phyloP scores from a whole-genome alignment of 2,113 vertebrate species.

The Psilopsiagon aymara region DNA sequence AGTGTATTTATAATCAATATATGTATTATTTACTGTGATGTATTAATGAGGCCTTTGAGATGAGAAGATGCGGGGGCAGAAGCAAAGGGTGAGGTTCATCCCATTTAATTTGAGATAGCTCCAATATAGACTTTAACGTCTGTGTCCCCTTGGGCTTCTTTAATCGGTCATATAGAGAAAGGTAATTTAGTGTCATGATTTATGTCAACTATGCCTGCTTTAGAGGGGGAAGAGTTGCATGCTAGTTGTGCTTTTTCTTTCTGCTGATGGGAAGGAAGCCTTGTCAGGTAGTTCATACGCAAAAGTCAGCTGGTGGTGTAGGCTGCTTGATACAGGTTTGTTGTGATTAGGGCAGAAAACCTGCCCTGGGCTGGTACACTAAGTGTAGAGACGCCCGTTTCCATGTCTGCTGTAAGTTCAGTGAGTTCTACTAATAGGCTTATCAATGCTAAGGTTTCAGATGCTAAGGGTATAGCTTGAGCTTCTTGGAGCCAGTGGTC shows the following conservation, averaged over 20 bases:
- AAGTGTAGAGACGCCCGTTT: not conserved
- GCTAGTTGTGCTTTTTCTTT: not conserved
- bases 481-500: not conserved
- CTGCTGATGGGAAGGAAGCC: not conserved
- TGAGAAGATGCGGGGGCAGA: not conserved
- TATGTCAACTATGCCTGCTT: not conserved
- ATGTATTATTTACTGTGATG: conserved; percentile 4
- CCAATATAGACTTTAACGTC: not conserved
- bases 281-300: not conserved
- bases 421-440: not conserved
- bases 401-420: not conserved
- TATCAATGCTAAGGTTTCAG: not conserved
- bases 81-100: not conserved
- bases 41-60: conserved; percentile 49
- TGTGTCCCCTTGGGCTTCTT: not conserved
- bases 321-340: not conserved
- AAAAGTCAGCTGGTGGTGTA: not conserved
- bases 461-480: not conserved
- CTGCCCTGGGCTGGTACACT: not conserved
- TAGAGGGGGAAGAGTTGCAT: not conserved
- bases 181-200: not conserved
- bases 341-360: not conserved
- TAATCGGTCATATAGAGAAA: not conserved
- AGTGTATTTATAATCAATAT: conserved; percentile 42
- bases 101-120: not conserved